Percentiles rank a stretch among this genome's conserved stretches.
phyloP scores from a whole-genome alignment of 2,888 invertebrate species.

The Caenorhabditis drosophilae region DNA sequence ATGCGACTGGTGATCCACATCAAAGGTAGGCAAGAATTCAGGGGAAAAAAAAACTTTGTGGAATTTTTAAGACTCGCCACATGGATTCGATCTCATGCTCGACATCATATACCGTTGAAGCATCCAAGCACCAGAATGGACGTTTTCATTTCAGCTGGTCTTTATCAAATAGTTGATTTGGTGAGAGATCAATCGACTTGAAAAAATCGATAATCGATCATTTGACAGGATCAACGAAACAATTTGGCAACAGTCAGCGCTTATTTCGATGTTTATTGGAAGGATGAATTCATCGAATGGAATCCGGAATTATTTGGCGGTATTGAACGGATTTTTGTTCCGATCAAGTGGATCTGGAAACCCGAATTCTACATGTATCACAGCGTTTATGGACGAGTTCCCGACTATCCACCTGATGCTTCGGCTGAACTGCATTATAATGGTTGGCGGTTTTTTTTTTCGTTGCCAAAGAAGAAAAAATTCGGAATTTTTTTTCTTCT shows the following conservation, averaged over 20 bases:
- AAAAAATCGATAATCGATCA: slow-evolving; percentile 9
- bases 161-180: slow-evolving; percentile 68
- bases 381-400: slow-evolving; percentile 63
- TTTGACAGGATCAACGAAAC: slow-evolving; percentile 65
- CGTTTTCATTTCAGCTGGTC: slow-evolving; percentile 61
- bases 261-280: slow-evolving; percentile 68
- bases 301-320: slow-evolving; percentile 55
- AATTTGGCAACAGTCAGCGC: slow-evolving; percentile 68
- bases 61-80: slow-evolving; percentile 29
- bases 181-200: no score
- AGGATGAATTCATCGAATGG: slow-evolving; percentile 62
- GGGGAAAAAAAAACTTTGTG: neutral
- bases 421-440: slow-evolving; percentile 59
- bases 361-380: slow-evolving; percentile 69
- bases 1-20: slow-evolving; percentile 29
- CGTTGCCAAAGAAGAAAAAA: no score
- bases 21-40: slow-evolving; percentile 17
- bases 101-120: slow-evolving; percentile 45
- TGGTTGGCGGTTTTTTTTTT: no score
- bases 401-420: slow-evolving; percentile 62
- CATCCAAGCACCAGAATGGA: slow-evolving; percentile 50
- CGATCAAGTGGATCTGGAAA: slow-evolving; percentile 65
- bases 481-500: no score
- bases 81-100: slow-evolving; percentile 38
- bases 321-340: slow-evolving; percentile 61